Percentiles rank a stretch among this genome's conserved stretches.
Conservation (phyloP, 1,140 invertebrate genomes). For the Eueides isabella region DNA sequence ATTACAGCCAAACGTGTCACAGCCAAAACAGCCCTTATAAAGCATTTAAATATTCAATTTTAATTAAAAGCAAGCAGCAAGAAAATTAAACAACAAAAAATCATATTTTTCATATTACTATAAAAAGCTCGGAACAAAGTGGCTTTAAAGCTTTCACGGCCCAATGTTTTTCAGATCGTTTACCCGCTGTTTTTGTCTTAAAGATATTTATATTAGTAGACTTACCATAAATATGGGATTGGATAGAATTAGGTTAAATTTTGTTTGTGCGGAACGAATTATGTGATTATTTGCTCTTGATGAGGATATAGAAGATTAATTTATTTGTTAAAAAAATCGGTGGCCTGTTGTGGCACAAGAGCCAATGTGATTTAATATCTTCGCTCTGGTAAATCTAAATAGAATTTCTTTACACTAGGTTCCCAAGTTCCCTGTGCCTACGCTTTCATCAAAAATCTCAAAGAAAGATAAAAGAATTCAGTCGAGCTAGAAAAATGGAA, state of each 20-base stretch:
- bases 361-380: too few relatives aligned
- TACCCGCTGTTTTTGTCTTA: conserved; percentile 30
- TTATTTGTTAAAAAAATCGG: not conserved
- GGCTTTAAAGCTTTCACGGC: conserved; percentile 17
- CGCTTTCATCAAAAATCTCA: too few relatives aligned
- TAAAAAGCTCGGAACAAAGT: conserved; percentile 4
- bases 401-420: too few relatives aligned
- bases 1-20: too few relatives aligned
- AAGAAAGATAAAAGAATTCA: too few relatives aligned
- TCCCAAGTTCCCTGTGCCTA: too few relatives aligned
- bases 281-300: conserved; percentile 7
- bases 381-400: too few relatives aligned
- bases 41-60: not conserved
- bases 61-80: not conserved
- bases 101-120: conserved; percentile 4
- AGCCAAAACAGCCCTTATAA: too few relatives aligned
- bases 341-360: too few relatives aligned
- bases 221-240: conserved; percentile 29
- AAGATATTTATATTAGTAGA: conserved; percentile 33
- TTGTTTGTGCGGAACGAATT: not conserved
- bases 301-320: not conserved
- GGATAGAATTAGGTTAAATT: conserved; percentile 1
- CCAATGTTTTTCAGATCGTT: conserved; percentile 26
- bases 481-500: too few relatives aligned
- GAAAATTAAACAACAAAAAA: conserved; percentile 13